Base-by-base conservation (phyloP, 2,888 invertebrate genomes). In the Bursaphelenchus okinawaensis region DNA sequence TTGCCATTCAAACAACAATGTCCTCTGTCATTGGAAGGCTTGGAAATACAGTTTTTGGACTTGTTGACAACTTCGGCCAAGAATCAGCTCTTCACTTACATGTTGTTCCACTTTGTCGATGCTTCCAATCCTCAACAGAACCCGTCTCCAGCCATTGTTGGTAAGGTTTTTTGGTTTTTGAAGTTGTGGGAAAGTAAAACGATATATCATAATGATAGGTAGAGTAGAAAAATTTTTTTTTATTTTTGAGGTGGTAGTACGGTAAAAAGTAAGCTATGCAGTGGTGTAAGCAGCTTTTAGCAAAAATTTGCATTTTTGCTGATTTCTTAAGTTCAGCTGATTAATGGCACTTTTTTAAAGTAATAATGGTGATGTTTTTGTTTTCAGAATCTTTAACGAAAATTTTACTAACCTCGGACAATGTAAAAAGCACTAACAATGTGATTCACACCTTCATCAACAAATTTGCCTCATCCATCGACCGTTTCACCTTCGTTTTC, bases 31-130 rank as follows among this genome's bases (percentile, higher is more conserved):
- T 52, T 60, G 28, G 29, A 57, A 7, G 68, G 70, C 3, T 31
- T 72, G 60, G 74, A 72, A n/a, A 50, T 73, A 9, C 55, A 70
- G 29, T 68, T 75, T 19, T 65, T 79, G 27, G 76, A 79, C n/a
- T 70, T 76, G 0, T 56, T 78, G 31, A 75, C 78, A 40, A n/a
- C 40, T 4, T 40, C 40, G n/a, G 40, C 40, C 3, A 40, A n/a
- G n/a, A 40, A 40, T 40, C 40, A 40, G 40, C 40, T 40, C 16
- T 40, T 40, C n/a, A 40, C 40, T 40, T 40, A 40, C 40, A 40
- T 40, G 40, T 40, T 40, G 40, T 40, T 40, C n/a, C 40, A 40
- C n/a, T 40, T 40, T n/a, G 40, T 40, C 1, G n/a, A 40, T n/a
- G n/a, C 40, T 40, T 40, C 40, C 40, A 40, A 40, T 40, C n/a